phyloP scores from a whole-genome alignment of 37 sponge, comb jelly and placozoan species.

The Dysidea cf. avara region DNA sequence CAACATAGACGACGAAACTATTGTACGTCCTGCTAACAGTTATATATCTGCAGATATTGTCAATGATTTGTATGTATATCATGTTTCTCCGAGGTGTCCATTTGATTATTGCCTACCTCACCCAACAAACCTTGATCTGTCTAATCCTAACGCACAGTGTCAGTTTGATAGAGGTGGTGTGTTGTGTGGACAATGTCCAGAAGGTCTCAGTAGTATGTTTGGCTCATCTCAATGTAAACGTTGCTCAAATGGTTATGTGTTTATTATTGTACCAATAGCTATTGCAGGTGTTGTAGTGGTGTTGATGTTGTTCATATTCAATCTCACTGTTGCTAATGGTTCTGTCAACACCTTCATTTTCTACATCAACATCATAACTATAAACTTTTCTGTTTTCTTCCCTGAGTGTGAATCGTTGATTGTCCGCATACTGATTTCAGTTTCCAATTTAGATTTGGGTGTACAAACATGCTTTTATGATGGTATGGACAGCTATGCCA shows the following conservation, averaged over 20 bases:
- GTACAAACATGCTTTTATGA: no score
- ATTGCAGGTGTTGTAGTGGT: constrained; percentile 5
- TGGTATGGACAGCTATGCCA: no score
- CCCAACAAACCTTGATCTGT: neutral
- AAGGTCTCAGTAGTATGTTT: neutral
- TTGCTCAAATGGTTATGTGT: constrained; percentile 8
- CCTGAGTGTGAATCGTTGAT: no score
- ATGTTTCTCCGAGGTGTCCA: neutral
- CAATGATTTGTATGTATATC: no score
- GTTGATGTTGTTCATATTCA: constrained; percentile 18
- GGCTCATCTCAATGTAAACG: no score
- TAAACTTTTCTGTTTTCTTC: neutral
- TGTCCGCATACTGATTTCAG: no score
- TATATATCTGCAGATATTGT: no score
- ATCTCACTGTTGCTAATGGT: constrained; percentile 36
- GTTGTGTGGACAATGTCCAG: constrained; percentile 11
- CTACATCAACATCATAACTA: constrained; percentile 27
- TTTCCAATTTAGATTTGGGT: no score
- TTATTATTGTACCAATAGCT: neutral
- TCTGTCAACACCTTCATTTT: constrained; percentile 44
- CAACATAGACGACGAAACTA: no score
- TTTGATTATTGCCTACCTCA: no score
- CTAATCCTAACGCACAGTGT: no score
- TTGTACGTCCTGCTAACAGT: no score
- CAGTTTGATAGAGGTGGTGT: neutral